Evolutionary conservation across 2,888 invertebrate genomes (phyloP).

Genomic region (Heliconius sara): DNA sequence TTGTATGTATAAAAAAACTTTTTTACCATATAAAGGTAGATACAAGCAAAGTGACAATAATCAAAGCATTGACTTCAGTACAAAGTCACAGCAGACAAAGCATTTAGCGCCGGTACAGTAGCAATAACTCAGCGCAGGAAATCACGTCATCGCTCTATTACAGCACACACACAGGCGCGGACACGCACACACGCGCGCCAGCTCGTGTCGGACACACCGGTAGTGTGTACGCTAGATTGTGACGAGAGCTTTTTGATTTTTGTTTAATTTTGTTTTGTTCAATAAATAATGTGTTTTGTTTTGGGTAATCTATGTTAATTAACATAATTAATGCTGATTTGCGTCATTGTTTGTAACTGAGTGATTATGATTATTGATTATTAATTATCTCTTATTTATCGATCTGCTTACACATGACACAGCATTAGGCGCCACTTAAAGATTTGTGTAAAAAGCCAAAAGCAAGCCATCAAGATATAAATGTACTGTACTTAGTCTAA

Average conservation of each 20-base stretch:
- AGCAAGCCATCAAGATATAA: too few species aligned
- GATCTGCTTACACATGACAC: too few species aligned
- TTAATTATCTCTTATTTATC: too few species aligned
- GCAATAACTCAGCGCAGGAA: constrained; percentile 84
- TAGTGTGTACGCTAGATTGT: constrained; percentile 44
- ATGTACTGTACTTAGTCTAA: too few species aligned
- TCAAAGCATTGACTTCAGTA: constrained; percentile 42
- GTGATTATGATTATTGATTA: too few species aligned
- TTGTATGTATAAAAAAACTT: background rate
- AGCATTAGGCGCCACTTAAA: background rate
- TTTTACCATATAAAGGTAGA: background rate
- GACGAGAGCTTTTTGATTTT: constrained; percentile 48
- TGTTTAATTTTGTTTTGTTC: constrained; percentile 6
- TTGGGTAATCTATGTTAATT: background rate
- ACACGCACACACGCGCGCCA: constrained; percentile 51
- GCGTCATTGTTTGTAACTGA: background rate
- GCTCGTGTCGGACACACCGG: constrained; percentile 52
- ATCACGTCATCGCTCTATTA: constrained; percentile 85
- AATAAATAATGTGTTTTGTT: background rate
- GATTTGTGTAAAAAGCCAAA: background rate
- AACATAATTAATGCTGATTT: background rate
- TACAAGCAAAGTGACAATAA: constrained; percentile 24
- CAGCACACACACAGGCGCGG: constrained; percentile 63
- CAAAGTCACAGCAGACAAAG: constrained; percentile 66
- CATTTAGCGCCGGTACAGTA: constrained; percentile 83